phyloP scores from a whole-genome alignment of 2,797 vertebrate species.

The Anas georgica region DNA sequence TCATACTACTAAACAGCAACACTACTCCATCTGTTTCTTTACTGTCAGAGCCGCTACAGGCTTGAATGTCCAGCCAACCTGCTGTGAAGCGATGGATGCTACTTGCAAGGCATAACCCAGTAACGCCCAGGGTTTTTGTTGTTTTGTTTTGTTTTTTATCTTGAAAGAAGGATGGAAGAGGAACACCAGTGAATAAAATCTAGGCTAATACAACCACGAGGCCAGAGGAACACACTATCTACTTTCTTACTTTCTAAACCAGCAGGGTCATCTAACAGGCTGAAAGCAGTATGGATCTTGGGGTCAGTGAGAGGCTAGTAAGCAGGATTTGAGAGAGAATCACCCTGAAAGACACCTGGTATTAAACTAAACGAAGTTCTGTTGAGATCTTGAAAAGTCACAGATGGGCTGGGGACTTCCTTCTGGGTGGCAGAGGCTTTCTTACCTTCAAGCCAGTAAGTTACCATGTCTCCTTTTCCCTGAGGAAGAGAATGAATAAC shows the following conservation, averaged over 20 bases:
- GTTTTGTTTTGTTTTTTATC: not conserved
- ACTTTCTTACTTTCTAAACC: not conserved
- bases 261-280: not conserved
- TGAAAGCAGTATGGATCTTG: not conserved
- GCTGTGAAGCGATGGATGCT: not conserved
- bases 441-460: conserved; percentile 87
- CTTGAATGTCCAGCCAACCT: not conserved
- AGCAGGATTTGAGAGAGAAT: conserved; percentile 57
- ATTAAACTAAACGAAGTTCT: conserved; percentile 68
- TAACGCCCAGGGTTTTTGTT: too few species aligned
- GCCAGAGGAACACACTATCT: not conserved
- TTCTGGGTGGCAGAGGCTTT: conserved; percentile 56
- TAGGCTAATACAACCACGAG: not conserved
- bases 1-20: not conserved
- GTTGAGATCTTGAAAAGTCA: conserved; percentile 32
- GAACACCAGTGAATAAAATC: not conserved
- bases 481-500: conserved; percentile 43
- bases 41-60: not conserved
- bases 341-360: conserved; percentile 73
- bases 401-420: conserved; percentile 24
- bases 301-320: conserved; percentile 18
- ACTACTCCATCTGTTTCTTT: not conserved
- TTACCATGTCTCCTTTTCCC: conserved; percentile 89
- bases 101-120: not conserved
- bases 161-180: not conserved